phyloP scores from a whole-genome alignment of 2,113 vertebrate species.

The Oceanites oceanicus region DNA sequence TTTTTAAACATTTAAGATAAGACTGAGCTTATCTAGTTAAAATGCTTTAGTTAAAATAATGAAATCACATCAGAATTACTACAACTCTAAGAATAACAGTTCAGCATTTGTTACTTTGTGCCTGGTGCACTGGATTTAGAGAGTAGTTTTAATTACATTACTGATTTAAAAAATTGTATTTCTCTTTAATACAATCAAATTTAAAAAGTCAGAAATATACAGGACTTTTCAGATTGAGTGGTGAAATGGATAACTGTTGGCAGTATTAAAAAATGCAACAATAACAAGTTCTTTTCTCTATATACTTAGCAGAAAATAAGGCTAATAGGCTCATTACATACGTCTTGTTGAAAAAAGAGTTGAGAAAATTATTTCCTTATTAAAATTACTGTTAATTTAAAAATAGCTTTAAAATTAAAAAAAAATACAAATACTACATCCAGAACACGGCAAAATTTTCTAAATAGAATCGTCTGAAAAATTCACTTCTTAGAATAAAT shows the following conservation, averaged over 20 bases:
- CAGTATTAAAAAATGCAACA: not conserved
- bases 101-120: not conserved
- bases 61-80: not conserved
- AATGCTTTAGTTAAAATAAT: not conserved
- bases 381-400: not conserved
- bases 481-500: not conserved
- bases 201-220: not conserved
- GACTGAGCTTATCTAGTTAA: not conserved
- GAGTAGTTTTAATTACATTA: not conserved
- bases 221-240: not conserved
- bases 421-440: not conserved
- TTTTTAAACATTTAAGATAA: not conserved
- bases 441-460: not conserved
- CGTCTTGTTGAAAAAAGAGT: not conserved
- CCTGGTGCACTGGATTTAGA: not conserved
- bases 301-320: not conserved
- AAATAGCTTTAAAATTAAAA: not conserved
- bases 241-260: not conserved
- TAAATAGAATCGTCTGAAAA: not conserved
- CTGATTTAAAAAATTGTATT: not conserved
- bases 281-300: not conserved
- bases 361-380: not conserved
- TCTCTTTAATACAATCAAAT: not conserved
- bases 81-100: not conserved
- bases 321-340: not conserved